Conservation (phyloP, 2,113 vertebrate species). For the Clinocottus analis region DNA sequence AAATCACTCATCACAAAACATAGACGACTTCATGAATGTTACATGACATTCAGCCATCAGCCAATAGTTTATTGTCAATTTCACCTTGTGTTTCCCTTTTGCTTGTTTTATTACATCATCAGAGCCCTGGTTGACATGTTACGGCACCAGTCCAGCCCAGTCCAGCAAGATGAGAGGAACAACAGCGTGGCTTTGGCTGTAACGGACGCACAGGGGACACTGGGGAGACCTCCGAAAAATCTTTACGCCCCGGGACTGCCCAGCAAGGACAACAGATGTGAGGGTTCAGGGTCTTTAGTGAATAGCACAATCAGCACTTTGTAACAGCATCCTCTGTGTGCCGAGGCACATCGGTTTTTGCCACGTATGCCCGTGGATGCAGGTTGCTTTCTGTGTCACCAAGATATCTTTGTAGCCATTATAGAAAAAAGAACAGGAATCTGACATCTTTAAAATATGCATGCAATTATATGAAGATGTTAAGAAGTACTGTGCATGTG, state of each 20-base stretch:
- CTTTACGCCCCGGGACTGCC: constrained; percentile 87
- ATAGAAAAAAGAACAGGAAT: constrained; percentile 7
- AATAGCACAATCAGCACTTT: constrained; percentile 40
- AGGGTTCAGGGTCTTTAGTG: constrained; percentile 61
- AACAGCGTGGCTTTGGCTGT: constrained; percentile 88
- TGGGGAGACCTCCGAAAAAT: constrained; percentile 89
- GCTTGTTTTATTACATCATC: constrained; percentile 17
- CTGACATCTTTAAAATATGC: constrained; percentile 7
- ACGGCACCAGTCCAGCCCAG: constrained; percentile 89
- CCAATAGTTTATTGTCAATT: not conserved
- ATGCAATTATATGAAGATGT: not conserved
- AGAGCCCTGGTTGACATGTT: constrained; percentile 94
- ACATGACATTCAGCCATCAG: not conserved
- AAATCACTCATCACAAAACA: not conserved
- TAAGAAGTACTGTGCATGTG: not conserved
- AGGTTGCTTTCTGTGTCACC: constrained; percentile 7
- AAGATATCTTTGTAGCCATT: constrained; percentile 21
- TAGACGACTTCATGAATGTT: not conserved
- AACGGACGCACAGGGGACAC: constrained; percentile 84
- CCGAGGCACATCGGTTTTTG: not conserved
- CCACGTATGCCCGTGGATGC: constrained; percentile 11
- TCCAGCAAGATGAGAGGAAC: constrained; percentile 88
- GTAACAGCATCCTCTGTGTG: constrained; percentile 17
- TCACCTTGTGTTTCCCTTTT: constrained; percentile 14
- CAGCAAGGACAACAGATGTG: constrained; percentile 89